phyloP scores from a whole-genome alignment of 2,113 vertebrate genomes.

The Nibea coibor region DNA sequence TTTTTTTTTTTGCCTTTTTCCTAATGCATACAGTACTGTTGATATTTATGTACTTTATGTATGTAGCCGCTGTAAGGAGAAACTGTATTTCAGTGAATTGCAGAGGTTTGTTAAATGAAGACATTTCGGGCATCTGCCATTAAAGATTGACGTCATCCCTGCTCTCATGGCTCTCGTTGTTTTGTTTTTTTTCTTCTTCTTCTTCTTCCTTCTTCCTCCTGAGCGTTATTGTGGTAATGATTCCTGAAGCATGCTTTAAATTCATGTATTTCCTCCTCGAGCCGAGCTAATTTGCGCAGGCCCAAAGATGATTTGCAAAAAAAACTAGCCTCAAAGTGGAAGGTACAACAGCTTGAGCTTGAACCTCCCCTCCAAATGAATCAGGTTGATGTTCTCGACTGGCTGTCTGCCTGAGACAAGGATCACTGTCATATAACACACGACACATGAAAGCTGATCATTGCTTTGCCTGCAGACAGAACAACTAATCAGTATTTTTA shows the following conservation, averaged over 20 bases:
- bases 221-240: neutral
- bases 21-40: slow-evolving; percentile 76
- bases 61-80: slow-evolving; percentile 77
- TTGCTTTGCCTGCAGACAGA: no score
- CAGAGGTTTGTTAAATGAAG: slow-evolving; percentile 77
- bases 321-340: no score
- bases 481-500: no score
- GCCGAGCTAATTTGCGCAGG: neutral
- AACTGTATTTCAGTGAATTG: slow-evolving; percentile 78
- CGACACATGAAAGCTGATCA: no score
- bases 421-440: no score
- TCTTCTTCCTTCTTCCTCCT: neutral
- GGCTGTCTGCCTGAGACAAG: no score
- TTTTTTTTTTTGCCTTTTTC: slow-evolving; percentile 58
- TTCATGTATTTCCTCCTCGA: neutral
- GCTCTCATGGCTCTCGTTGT: slow-evolving; percentile 39
- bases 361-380: no score
- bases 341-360: no score
- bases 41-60: slow-evolving; percentile 75
- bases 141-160: slow-evolving; percentile 75
- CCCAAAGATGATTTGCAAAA: neutral
- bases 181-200: neutral
- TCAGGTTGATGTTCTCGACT: no score
- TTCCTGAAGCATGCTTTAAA: neutral
- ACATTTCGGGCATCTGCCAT: slow-evolving; percentile 79